These are phyloP conservation scores for Oeneis ivallda DNA, from an alignment of 2,888 invertebrate genomes.

Conservation along the genomic window DNA sequence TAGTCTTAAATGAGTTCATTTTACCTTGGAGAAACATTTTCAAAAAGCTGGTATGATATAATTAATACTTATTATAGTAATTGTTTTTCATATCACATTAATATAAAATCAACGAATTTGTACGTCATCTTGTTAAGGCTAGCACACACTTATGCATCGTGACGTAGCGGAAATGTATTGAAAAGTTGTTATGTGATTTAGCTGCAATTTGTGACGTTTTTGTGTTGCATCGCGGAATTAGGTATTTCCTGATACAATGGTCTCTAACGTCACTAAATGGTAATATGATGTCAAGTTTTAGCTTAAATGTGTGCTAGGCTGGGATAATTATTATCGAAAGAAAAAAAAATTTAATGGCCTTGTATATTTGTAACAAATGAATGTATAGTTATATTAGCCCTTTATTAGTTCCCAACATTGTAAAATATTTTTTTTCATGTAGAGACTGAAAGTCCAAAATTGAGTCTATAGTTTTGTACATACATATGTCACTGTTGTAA, in stretches of 20 bases:
- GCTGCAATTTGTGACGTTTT: no score
- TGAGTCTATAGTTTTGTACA: constrained; percentile 81
- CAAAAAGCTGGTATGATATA: not conserved
- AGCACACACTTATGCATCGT: constrained; percentile 13
- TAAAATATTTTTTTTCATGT: constrained; percentile 67
- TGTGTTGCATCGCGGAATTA: no score
- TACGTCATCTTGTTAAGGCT: constrained; percentile 23
- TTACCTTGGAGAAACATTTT: not conserved
- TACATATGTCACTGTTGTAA: constrained; percentile 75
- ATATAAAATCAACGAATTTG: constrained; percentile 24
- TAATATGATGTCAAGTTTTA: no score
- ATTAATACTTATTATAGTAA: constrained; percentile 1
- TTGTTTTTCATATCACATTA: not conserved
- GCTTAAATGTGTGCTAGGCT: constrained; percentile 10
- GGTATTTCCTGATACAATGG: no score
- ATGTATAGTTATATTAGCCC: constrained; percentile 56
- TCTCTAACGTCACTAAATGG: no score
- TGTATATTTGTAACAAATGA: constrained; percentile 68
- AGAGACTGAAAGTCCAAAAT: constrained; percentile 81
- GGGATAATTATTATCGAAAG: constrained; percentile 3
- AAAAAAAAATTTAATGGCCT: constrained; percentile 56
- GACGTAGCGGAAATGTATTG: not conserved
- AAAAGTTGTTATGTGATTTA: no score
- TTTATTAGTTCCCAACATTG: constrained; percentile 61
- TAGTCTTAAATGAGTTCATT: not conserved